These are phyloP conservation scores for Neodon shergylaensis DNA, from an alignment of 2,113 vertebrate genomes.

Conservation along the genomic window DNA sequence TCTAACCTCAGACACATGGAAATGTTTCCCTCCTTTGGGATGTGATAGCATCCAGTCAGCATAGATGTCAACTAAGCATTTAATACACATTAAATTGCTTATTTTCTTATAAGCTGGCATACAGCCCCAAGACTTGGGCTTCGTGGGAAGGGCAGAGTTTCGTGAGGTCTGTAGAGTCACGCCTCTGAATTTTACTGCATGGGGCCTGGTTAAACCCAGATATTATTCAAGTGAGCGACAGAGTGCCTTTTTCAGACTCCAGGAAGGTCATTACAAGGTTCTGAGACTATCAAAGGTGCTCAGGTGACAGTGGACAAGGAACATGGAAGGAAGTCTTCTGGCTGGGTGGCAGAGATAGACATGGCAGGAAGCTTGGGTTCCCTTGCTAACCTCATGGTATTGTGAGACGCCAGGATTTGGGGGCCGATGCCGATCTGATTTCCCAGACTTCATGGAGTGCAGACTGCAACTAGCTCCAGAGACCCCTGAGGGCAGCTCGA, in stretches of 20 bases:
- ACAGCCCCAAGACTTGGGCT: fast-evolving
- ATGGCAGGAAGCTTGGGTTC: not conserved
- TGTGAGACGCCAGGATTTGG: constrained; percentile 54
- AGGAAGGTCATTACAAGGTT: not conserved
- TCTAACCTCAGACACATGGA: not conserved
- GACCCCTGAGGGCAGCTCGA: fast-evolving
- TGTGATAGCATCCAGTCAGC: not conserved
- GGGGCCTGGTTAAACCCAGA: not conserved
- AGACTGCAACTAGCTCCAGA: constrained; percentile 59
- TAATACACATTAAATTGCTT: not conserved
- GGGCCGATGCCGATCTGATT: constrained; percentile 39
- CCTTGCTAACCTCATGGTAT: constrained; percentile 45
- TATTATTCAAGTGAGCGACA: too few relatives aligned
- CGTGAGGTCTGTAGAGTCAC: fast-evolving
- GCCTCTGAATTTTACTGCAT: not conserved
- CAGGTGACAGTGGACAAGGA: constrained; percentile 59
- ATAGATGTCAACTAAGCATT: not conserved
- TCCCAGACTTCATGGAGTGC: constrained; percentile 37
- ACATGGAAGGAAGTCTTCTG: constrained; percentile 38
- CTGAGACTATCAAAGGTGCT: constrained; percentile 43
- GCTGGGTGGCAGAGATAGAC: not conserved
- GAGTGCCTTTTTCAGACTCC: not conserved
- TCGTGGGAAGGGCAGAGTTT: fast-evolving
- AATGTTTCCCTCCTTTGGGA: too few relatives aligned
- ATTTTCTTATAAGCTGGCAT: fast-evolving